Base-by-base conservation (phyloP, 2,888 invertebrate genomes). In the Nemurella pictetii region DNA sequence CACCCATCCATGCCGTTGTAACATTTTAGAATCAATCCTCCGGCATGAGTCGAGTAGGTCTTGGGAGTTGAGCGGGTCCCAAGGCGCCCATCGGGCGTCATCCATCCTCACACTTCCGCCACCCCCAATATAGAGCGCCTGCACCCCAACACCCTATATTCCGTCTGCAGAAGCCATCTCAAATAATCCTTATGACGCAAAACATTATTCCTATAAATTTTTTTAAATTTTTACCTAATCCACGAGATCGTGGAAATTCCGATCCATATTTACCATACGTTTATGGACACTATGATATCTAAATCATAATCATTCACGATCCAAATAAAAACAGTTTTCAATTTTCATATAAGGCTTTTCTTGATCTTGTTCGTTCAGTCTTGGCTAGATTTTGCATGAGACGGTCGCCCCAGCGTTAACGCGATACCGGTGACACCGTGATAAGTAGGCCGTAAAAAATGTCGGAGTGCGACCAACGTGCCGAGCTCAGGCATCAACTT, bases 11-110 rank as follows among this genome's bases (percentile, higher is more conserved):
- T 72, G 82, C 27, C 78, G 72, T n/a, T 72, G 80, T 80, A 81
- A 73, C 83, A 83, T 83, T 85, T 83, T 85, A 85, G 83, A 85
- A 85, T 85, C 78, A 85, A 78, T 85, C 55, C 83, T 30, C 73
- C 30, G 36, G 25, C 2, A 4, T n/a, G n/a, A n/a, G n/a, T n/a
- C n/a, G 55, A 12, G 55, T 7, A 12, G 55, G 5, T 20, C 20
- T 12, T 20, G 15, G 55, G 55, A 15, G 15, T 77, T 55, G 83
- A 85, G 78, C 77, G 78, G 32, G 73, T 83, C 83, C 83, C 85
- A 29, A 83, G 83, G 73, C 80, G 27, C 85, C 55, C 36, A 75
- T 85, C 81, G 9, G 5, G n/a, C 0, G 75, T 25, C 80, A 81
- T 81, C 32, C 80, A 81, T 81, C 80, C 80, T 36, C 35, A 36